Conservation (phyloP, 2,113 vertebrate genomes). For the Echinops telfairi region DNA sequence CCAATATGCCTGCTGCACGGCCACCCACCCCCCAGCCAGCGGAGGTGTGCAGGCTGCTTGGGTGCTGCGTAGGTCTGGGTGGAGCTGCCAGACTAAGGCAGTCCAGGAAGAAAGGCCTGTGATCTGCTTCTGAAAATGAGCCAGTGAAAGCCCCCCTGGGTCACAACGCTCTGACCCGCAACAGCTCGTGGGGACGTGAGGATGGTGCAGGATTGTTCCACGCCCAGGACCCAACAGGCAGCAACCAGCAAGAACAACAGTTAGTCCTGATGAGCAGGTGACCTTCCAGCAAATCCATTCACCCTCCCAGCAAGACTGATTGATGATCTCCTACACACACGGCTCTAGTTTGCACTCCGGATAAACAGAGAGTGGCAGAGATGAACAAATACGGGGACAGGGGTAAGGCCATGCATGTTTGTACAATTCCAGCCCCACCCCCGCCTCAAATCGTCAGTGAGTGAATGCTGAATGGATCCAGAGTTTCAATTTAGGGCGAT, state of each 20-base stretch:
- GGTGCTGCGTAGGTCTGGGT: neutral
- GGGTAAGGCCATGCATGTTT: neutral
- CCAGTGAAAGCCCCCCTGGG: neutral
- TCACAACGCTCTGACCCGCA: neutral
- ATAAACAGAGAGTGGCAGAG: neutral
- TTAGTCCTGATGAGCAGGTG: neutral
- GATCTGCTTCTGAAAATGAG: neutral
- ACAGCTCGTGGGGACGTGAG: too few species aligned
- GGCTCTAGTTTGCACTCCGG: neutral
- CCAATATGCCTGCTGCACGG: neutral
- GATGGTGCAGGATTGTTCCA: neutral
- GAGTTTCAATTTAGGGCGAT: neutral
- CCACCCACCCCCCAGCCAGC: neutral
- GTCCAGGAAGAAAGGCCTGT: neutral
- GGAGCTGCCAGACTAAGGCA: neutral
- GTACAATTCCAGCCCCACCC: neutral
- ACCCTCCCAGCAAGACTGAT: neutral
- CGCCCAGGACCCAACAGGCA: neutral
- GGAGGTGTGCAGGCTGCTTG: neutral
- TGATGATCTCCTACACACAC: neutral
- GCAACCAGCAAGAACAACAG: neutral
- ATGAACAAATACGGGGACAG: neutral
- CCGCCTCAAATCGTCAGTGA: neutral
- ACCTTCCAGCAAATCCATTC: neutral
- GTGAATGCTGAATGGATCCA: neutral